These are phyloP conservation scores for Felis chaus DNA, from an alignment of 2,113 vertebrate genomes.

Conservation along the genomic window DNA sequence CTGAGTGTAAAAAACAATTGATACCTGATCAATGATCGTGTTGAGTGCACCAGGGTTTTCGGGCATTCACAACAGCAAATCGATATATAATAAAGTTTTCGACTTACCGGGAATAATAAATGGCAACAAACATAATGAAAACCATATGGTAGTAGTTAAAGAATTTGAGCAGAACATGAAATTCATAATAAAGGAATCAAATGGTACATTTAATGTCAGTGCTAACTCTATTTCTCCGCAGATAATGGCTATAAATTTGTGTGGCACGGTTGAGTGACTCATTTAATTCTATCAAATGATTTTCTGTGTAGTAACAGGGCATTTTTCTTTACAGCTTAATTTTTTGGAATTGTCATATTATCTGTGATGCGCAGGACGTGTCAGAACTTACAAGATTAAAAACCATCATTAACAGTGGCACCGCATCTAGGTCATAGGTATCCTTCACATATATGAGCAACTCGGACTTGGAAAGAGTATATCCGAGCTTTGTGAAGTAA, in stretches of 20 bases:
- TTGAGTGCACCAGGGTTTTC: constrained; percentile 47
- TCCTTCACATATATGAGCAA: background rate
- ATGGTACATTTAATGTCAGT: constrained; percentile 61
- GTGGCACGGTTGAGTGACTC: constrained; percentile 18
- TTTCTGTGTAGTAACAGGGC: constrained; percentile 13
- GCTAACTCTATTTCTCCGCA: constrained; percentile 68
- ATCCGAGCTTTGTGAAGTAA: background rate
- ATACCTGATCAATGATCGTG: constrained; percentile 60
- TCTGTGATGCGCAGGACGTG: background rate
- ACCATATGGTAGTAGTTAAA: constrained; percentile 74
- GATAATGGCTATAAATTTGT: constrained; percentile 70
- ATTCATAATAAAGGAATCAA: constrained; percentile 76
- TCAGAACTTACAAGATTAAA: background rate
- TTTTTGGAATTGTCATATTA: background rate
- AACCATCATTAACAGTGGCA: background rate
- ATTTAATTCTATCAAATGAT: constrained; percentile 60
- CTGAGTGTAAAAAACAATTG: constrained; percentile 60
- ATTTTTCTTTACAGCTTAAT: constrained; percentile 20
- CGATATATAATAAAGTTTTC: constrained; percentile 69
- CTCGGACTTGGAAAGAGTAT: background rate
- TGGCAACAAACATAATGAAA: constrained; percentile 74
- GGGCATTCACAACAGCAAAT: constrained; percentile 66
- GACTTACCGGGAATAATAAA: constrained; percentile 75
- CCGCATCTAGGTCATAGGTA: accelerated
- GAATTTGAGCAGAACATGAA: constrained; percentile 60